Evolutionary conservation across 2,797 vertebrate genomes (phyloP).

Genomic region (Ambastaia sidthimunki): DNA sequence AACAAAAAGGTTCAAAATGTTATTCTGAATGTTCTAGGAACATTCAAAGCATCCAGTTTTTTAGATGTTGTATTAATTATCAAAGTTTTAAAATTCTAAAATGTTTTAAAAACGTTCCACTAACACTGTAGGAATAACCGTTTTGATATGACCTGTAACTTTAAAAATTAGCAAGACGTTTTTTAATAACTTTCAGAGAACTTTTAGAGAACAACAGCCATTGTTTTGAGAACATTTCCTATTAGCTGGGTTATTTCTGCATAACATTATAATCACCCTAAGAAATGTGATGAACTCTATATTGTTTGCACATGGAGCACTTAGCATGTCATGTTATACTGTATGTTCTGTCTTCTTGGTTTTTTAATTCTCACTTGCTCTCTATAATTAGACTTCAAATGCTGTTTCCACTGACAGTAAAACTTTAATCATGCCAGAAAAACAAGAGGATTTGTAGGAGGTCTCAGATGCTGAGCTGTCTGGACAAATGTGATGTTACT

Average conservation of each 20-base stretch:
- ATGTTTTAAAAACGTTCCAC: no score
- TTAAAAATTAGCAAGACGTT: no score
- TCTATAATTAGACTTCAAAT: conserved; percentile 13
- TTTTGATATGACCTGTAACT: no score
- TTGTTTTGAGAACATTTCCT: no score
- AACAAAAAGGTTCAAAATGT: no score
- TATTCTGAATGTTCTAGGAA: no score
- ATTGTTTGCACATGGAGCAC: background rate
- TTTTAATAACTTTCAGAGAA: no score
- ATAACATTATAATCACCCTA: conserved; percentile 11
- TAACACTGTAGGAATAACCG: no score
- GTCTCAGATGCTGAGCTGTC: background rate
- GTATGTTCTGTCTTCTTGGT: background rate
- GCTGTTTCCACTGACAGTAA: background rate
- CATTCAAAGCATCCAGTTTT: no score
- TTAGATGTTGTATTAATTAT: no score
- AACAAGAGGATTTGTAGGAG: background rate
- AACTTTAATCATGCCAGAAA: background rate
- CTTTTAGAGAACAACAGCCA: no score
- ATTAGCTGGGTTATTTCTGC: background rate
- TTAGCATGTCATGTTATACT: conserved; percentile 6
- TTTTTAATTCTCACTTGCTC: background rate
- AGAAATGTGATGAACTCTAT: conserved; percentile 2
- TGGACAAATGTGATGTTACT: background rate
- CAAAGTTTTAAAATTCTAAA: no score